Evolutionary conservation across 2,888 invertebrate species (phyloP), one percentile per base, ranked within the genome.

Genomic region (Actias luna): DNA sequence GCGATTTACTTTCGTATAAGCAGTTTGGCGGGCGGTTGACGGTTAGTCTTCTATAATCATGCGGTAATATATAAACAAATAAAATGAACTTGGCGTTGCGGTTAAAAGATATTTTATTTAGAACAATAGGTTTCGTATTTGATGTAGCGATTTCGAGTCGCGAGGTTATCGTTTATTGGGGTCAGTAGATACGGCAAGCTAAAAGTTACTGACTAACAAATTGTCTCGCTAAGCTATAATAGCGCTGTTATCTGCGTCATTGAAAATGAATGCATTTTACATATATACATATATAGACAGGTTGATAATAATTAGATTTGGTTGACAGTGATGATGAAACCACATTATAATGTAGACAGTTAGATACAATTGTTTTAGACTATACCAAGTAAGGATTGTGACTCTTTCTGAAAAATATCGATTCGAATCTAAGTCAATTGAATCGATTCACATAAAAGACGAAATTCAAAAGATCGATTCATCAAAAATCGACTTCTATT

Each of bases 131-230:
- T 25, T 50, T 50, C 25, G 22, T 50, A 50, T 50, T 50, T 50
- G 22, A 25, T 50, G 46, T 25, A 50, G 46, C 25, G 46, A 50
- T 50, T 25, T 16, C n/a, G 12, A 39, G 39, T 31, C 39, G 29
- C 27, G 18, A 22, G 61, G 61, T 55, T 61, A 61, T 61, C 61
- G 36, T 4, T 12, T 39, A 57, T 61, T 61, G 61, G 29, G 61
- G 55, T 2, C 29, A 39, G 10, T 5, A 52, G 61, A 61, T 61
- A 61, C 22, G 46, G 35, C 50, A 5, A 35, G 33, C 18, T 35
- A 31, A 60, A 55, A 55, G 35, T 61, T 46, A 50, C 25, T 50
- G 46, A 50, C 46, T 50, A 52, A 25, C 60, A 52, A 18, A 46
- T 33, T 18, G 39, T 18, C 46, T 52, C 27, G 35, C 59, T 31